Evolutionary conservation across 2,888 invertebrate species (phyloP), one percentile per base, ranked within the genome.

Genomic region (Trachelus tabidus): DNA sequence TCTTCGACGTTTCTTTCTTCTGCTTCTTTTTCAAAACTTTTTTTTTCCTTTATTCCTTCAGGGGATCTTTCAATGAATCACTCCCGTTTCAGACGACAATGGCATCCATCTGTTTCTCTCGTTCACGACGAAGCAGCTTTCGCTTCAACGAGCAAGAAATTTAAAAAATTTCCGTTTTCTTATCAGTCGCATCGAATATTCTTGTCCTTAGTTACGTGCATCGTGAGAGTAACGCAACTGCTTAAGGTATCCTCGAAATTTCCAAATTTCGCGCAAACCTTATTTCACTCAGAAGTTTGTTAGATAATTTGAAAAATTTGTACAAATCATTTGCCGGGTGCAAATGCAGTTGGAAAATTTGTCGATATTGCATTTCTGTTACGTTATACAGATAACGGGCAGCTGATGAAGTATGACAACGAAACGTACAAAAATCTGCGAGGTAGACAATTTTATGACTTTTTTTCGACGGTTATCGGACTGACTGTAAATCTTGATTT

Each of bases 21-120:
- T 40, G 4, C 4, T 56, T 56, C 9, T 56, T 56, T 56, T 56
- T 23, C 23, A 9, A 2, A 40, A 56, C 69, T 31, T 15, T 23
- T 23, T 56, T 56, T 56, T 6, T 1, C 23, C 56, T 23, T 56
- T 9, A 23, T 40, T 40, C 15, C 40, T 40, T 15, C 4, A 56
- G 23, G 23, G 23, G 9, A 56, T 56, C 23, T 56, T 56, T 76
- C 78, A 37, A 75, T 76, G 71, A 78, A 78, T 78, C 78, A 78
- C 76, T 73, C 75, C 68, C 73, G 71, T 78, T 73, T 73, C 56
- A 23, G 73, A 78, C 78, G 40, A 71, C 71, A 71, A 33, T 71
- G 12, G 15, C 71, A 31, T 1, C 69, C 71, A 71, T 71, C 23
- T 1, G 34, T 71, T 69, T 31, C 31, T 34, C 9, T 33, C 31